phyloP scores from a whole-genome alignment of 2,113 vertebrate species.

The Muntiacus muntjak region DNA sequence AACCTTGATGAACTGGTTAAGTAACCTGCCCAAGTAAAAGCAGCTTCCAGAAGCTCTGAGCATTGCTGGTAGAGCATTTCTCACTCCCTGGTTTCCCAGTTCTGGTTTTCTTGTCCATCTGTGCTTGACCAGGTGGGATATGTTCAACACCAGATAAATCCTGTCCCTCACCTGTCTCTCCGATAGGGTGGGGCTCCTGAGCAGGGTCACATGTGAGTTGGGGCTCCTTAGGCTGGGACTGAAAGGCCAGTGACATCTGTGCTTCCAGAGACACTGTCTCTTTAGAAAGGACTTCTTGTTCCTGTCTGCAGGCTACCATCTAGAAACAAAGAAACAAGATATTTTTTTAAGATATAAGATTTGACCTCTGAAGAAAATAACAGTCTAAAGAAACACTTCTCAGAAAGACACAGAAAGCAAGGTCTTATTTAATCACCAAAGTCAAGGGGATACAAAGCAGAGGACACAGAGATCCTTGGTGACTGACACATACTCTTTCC shows the following conservation, averaged over 20 bases:
- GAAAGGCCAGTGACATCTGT: not conserved
- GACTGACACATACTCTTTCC: not conserved
- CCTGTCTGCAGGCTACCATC: not conserved
- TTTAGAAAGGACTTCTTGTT: not conserved
- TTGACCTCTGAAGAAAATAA: not conserved
- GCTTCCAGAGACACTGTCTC: not conserved
- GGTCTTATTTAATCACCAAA: not conserved
- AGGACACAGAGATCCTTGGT: not conserved
- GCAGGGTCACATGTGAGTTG: not conserved
- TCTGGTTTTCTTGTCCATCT: not conserved
- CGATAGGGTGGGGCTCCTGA: not conserved
- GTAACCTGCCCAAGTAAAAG: not conserved
- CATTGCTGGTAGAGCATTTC: not conserved
- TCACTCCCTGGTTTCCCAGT: not conserved
- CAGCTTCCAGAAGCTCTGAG: not conserved
- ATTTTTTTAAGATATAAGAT: not conserved
- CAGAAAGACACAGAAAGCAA: not conserved
- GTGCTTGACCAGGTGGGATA: not conserved
- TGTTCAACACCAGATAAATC: not conserved
- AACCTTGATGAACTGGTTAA: not conserved
- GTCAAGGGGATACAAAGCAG: not conserved
- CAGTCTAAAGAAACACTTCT: not conserved
- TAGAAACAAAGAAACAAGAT: not conserved
- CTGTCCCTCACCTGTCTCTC: slow-evolving; percentile 28
- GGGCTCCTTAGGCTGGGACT: not conserved